Conservation (phyloP, 1,140 invertebrate species). For the Drusus annulatus region DNA sequence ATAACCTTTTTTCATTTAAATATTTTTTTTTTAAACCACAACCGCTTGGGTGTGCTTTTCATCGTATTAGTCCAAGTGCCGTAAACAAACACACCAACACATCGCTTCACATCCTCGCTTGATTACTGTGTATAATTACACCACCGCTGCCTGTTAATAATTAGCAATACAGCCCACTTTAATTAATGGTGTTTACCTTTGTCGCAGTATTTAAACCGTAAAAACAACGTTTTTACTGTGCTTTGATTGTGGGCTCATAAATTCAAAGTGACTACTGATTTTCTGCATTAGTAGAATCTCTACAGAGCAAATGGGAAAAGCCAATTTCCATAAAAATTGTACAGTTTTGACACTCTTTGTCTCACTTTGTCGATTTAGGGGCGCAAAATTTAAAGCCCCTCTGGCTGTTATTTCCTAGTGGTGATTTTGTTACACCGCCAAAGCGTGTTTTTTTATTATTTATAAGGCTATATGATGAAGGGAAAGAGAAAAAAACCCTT, state of each 20-base stretch:
- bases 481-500: too few species aligned
- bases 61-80: too few species aligned
- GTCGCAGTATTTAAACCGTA: background rate
- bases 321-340: slow-evolving; percentile 2
- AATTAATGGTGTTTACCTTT: too few species aligned
- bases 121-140: too few species aligned
- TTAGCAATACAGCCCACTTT: too few species aligned
- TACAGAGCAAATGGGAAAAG: too few species aligned
- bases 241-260: slow-evolving; percentile 6
- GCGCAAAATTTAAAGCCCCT: slow-evolving; percentile 16
- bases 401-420: background rate
- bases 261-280: slow-evolving; percentile 7
- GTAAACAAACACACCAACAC: too few species aligned
- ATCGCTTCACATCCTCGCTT: too few species aligned
- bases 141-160: too few species aligned
- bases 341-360: background rate
- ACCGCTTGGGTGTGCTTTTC: too few species aligned
- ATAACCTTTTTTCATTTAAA: too few species aligned
- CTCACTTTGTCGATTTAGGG: background rate
- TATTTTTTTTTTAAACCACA: too few species aligned
- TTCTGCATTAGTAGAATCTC: background rate
- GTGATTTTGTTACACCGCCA: slow-evolving; percentile 4
- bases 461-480: background rate
- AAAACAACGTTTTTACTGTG: background rate
- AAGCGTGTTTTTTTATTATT: slow-evolving; percentile 1